Base-by-base conservation (phyloP, 2,888 invertebrate species). In the Stenurella melanura region DNA sequence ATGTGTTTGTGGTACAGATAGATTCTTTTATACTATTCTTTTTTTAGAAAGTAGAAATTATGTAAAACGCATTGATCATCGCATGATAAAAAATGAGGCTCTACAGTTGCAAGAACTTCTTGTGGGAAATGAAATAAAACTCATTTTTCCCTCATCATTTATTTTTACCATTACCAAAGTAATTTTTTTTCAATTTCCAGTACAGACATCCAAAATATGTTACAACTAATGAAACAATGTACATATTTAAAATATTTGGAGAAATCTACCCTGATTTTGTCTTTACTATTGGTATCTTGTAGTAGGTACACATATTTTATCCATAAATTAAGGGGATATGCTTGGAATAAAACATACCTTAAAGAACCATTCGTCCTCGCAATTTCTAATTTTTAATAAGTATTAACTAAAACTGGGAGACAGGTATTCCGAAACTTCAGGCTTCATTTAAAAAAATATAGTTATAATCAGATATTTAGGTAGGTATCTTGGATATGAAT, bases 81-180 rank as follows among this genome's bases (percentile, higher is more conserved):
- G 1, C 12, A 42, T 12, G 42, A 42, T 12, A 42, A 50, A 42
- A 50, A 50, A 1, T 6, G 50, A 50, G 42, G 12, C 42, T 1
- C 7, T 42, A 15, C 3, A 42, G 42, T 42, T 42, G 42, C 7
- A 34, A 34, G 7, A 9, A 34, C 9, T 17, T 50, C 50, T 17
- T 50, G n/a, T 50, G n/a, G 50, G 50, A 50, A 50, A 50, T n/a
- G 15, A 50, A 50, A 50, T 50, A 50, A 50, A 50, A 50, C n/a
- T 50, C 50, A 50, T 50, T 50, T n/a, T 50, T 50, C 50, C 50
- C 50, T 50, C 3, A 50, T 50, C n/a, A 50, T 50, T n/a, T 50
- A n/a, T 50, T 42, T 34, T 15, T 42, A 4, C 7, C n/a, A 15
- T 50, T n/a, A 50, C 12, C 50, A 12, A 50, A 42, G 42, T 42